Base-by-base conservation (phyloP, 2,888 invertebrate genomes). In the Philopedon plagiatum region DNA sequence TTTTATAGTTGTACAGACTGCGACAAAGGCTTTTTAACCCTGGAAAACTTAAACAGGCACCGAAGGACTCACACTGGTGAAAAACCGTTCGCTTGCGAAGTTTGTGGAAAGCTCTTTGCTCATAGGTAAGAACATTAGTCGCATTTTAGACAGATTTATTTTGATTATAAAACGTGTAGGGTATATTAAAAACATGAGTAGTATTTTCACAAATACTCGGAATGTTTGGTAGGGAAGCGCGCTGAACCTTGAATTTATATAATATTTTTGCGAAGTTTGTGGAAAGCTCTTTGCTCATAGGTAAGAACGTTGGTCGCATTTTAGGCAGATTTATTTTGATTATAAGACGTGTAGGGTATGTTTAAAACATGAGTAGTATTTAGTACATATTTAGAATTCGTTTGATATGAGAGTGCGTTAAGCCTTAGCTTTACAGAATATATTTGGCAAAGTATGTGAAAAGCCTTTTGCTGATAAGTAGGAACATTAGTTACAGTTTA, bases 1-100 rank as follows among this genome's bases (percentile, higher is more conserved):
- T 51, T 15, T 66, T 73, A 21, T 21, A 75, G 76, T 15, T 84
- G 84, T 70, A 71, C 78, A 13, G 78, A 77, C 4, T 84, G 84
- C 56, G 76, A 79, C 5, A 80, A 78, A 67, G 79, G 79, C 15
- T 84, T 84, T 67, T 64, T 82, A 9, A 81, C 82, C 0, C 54
- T 80, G 15, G 83, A 83, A 65, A 84, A 83, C 75, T 75, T 83
- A 49, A 82, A 80, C 63, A 75, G 83, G 18, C 83, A 83, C 66
- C 82, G 79, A 64, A 77, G 84, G 19, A 83, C 78, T 7, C 84
- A 84, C 66, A 84, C 84, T 3, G 83, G 83, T 4, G 84, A 84
- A 73, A 84, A 84, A 75, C 84, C 81, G 0, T 80, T 79, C 65
- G 67, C 79, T 23, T 84, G 84, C 74, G 76, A 80, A 32, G 73